Base-by-base conservation (phyloP, 2,113 vertebrate genomes). In the Peromyscus polionotus region DNA sequence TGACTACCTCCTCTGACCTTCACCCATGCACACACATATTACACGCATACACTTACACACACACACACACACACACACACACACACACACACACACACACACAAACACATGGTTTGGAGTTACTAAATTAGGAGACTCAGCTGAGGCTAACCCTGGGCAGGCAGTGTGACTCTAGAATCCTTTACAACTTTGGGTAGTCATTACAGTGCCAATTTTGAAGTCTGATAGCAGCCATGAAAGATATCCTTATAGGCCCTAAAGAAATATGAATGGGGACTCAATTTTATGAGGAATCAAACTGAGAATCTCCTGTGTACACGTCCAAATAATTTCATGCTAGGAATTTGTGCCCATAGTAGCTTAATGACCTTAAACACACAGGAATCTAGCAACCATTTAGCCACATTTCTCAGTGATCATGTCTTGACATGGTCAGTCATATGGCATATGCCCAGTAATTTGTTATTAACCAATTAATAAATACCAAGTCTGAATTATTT, bases 401-500 rank as follows among this genome's bases (percentile, higher is more conserved):
- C 73, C 54, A 14, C 36, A 1, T 28, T 84, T 79, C 63, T 95
- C 77, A 67, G 42, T 61, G 87, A 73, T 90, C 87, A 67, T 45
- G 61, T 63, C 67, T 94, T 92, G 54, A 95, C 48, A 83, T 45
- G 31, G 36, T 76, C n/a, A 63, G 51, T 95, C 59, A 94, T 33
- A 67, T 88, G 17, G 39, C 48, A 92, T 75, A 19, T 80, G 22
- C 77, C 70, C 79, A 93, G 39, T 54, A 54, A 92, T 93, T 92
- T 90, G n/a, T 87, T 94, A 80, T n/a, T 51, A 33, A 88, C 68
- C 54, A 42, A 63, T 14, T 22, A n/a, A 54, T 16, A 95, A 95
- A 79, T 39, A 57, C 39, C 54, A 90, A 68, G 36, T 90, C 88
- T 95, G 79, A 93, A 54, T 63, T 48, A 87, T 83, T 83, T 93